Percentiles rank a stretch among this genome's conserved stretches.
Evolutionary conservation across 2,888 invertebrate genomes (phyloP).

Genomic region (Aricia artaxerxes): DNA sequence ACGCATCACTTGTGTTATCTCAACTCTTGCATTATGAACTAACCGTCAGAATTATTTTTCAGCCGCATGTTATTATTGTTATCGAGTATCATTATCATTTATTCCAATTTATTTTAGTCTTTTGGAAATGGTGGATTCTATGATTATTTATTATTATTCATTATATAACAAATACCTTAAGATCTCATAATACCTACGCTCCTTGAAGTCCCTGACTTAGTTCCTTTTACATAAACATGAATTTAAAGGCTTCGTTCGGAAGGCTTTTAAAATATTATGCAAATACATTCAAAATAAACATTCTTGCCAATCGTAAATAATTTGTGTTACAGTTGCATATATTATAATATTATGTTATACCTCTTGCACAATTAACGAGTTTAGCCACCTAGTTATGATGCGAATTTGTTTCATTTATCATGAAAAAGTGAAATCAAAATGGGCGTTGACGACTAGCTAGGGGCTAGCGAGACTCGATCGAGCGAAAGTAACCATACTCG

Average conservation of each 20-base stretch:
- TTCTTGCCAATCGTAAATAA: slow-evolving; percentile 29
- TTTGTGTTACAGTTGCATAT: slow-evolving; percentile 41
- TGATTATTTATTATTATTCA: not conserved
- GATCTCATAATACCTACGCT: not conserved
- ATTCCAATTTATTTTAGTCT: not conserved
- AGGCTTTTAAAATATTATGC: slow-evolving; percentile 48
- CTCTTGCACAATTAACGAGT: slow-evolving; percentile 39
- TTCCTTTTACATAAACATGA: slow-evolving; percentile 25
- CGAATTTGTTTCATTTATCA: slow-evolving; percentile 39
- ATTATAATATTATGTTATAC: slow-evolving; percentile 41
- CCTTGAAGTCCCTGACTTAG: slow-evolving; percentile 25
- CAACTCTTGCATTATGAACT: not conserved
- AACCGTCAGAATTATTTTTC: not conserved
- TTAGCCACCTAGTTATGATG: slow-evolving; percentile 35
- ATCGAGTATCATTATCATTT: not conserved
- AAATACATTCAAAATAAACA: slow-evolving; percentile 41
- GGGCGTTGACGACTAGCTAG: slow-evolving; percentile 58
- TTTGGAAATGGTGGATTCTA: not conserved
- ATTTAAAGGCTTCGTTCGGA: slow-evolving; percentile 37
- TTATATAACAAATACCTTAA: not conserved
- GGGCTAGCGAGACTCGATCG: slow-evolving; percentile 59
- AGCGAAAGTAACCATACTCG: slow-evolving; percentile 77
- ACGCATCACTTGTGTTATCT: slow-evolving; percentile 24
- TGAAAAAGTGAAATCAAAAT: slow-evolving; percentile 71
- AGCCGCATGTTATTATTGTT: not conserved